Evolutionary conservation across 2,797 vertebrate species (phyloP), one percentile per base, ranked within the genome.

Genomic region (Dryobates pubescens): DNA sequence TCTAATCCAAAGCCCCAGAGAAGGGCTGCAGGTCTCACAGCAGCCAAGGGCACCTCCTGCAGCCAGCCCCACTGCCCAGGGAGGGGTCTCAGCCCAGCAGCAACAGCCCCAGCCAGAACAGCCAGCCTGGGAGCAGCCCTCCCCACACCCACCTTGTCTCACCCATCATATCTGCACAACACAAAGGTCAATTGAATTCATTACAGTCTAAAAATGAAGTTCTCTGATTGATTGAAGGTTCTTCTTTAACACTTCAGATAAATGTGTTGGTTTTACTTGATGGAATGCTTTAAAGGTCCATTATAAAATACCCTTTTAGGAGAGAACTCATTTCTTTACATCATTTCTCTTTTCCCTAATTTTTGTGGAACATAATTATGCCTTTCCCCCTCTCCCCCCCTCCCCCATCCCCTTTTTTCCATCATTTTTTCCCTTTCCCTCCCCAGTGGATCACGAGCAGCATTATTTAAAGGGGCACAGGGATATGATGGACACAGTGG

Each of bases 231-330:
- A 97, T 96, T 95, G 96, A 96, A 93, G 85, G 84, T 10, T 94
- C 88, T 85, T 96, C 87, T 96, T 93, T 96, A 96, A 73, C 90
- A 83, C 84, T 94, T 87, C 16, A 83, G 93, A 95, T 96, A 92
- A 95, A 94, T 93, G 96, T 94, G 91, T 95, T 96, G 88, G 85
- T 88, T 96, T 96, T 92, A 71, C 95, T 91, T 96, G 96, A 96
- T 95, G 94, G 93, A 97, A 90, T 72, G 91, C 70, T 82, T 89
- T 83, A 95, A 92, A 92, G 56, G 93, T 86, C 93, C 90, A 36
- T 93, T 95, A 95, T 92, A 59, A 94, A 94, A 81, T 56, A 76
- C 17, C 54, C 45, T 69, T 95, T 91, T 88, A 61, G 82, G 63
- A 3, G 2, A 77, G 75, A 90, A 94, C 78, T 63, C 61, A 87